Conservation (phyloP, 2,888 invertebrate genomes). For the Ennomos quercinarius region DNA sequence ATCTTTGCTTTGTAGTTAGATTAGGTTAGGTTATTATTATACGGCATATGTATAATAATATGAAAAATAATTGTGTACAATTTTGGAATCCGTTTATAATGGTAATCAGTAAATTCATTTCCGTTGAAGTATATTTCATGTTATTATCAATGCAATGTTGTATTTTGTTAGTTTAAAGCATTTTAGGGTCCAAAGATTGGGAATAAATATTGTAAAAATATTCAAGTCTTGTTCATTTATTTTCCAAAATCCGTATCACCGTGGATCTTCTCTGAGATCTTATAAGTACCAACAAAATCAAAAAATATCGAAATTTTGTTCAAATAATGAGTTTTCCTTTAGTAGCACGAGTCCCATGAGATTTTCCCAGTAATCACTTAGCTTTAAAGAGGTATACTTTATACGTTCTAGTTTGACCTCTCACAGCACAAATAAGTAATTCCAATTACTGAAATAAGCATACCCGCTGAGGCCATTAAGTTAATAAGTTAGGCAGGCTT, state of each 20-base stretch:
- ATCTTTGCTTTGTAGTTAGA: conserved; percentile 25
- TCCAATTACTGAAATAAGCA: conserved; percentile 21
- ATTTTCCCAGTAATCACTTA: no score
- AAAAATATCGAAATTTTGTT: no score
- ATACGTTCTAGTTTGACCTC: background rate
- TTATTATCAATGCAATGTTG: conserved; percentile 77
- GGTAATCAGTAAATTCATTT: conserved; percentile 8
- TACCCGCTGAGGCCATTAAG: conserved; percentile 18
- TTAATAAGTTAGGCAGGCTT: conserved; percentile 23
- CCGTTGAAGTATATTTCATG: conserved; percentile 23
- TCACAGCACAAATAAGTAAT: conserved; percentile 2
- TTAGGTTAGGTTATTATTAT: conserved; percentile 19
- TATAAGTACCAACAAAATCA: no score
- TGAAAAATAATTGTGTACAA: conserved; percentile 21
- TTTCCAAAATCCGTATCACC: conserved; percentile 15
- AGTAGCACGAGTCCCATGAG: no score
- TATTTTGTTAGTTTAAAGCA: conserved; percentile 88
- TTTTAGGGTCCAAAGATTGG: conserved; percentile 91
- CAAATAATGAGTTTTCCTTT: no score
- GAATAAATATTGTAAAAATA: conserved; percentile 88
- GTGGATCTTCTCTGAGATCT: no score
- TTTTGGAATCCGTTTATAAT: conserved; percentile 11
- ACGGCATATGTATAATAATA: conserved; percentile 25
- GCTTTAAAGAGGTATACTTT: no score
- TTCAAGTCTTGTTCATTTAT: conserved; percentile 67